Evolutionary conservation across 2,888 invertebrate genomes (phyloP), one percentile per base, ranked within the genome.

Genomic region (Phlogophora meticulosa): DNA sequence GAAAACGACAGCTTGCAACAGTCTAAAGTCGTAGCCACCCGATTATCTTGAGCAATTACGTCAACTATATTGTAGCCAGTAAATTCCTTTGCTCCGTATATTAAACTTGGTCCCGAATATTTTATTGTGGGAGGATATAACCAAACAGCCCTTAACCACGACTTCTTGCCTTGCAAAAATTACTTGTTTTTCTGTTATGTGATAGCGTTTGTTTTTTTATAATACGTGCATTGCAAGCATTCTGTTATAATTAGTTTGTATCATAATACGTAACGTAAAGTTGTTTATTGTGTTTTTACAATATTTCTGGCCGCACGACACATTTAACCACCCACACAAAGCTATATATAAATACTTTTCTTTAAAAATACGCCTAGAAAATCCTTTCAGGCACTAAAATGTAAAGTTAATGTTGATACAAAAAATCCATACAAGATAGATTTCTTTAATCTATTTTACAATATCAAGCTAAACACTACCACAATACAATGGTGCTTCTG

Each of bases 21-120:
- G 13, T n/a, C 36, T 4, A 34, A 34, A 60, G 15, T 5, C 11
- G 11, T 42, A 49, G 17, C 46, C 4, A 15, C 15, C 15, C 9
- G 20, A 15, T 34, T 51, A 51, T 55, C 38, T 48, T n/a, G 10
- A 55, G 28, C 38, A 38, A 34, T 55, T 56, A 51, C 22, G 36
- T 28, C 13, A 70, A 71, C 53, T 36, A 46, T 63, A 70, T 72
- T 45, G 56, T 40, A 38, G 36, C 15, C 53, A 63, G 22, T 72
- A 71, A 63, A 71, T 52, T 36, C 17, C 9, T 36, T 52, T 36
- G 20, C 28, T 20, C 7, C 53, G 32, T 43, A 32, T 61, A 61
- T 36, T 49, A 56, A 53, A 53, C 42, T 9, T 34, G 17, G 7
- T n/a, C 32, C 34, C 22, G 5, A 20, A 53, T 60, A 40, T 24